Evolutionary conservation across 2,113 vertebrate genomes (phyloP).

Genomic region (Agapornis roseicollis): DNA sequence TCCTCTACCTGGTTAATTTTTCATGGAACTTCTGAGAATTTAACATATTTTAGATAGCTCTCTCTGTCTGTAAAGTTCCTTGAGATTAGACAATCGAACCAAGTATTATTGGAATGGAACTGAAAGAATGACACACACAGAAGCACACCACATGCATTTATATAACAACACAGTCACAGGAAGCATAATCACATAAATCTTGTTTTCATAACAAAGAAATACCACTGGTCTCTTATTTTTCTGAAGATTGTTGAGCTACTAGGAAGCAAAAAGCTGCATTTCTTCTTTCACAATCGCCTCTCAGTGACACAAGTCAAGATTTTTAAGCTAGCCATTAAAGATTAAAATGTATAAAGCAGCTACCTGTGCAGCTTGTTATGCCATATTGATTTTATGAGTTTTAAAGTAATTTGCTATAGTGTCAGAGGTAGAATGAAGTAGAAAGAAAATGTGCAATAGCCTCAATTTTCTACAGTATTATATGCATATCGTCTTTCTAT

Average conservation of each 20-base stretch:
- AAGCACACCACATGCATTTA: neutral
- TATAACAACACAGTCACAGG: neutral
- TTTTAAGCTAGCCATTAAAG: conserved; percentile 45
- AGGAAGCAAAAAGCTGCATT: conserved; percentile 12
- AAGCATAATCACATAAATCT: neutral
- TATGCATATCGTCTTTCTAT: neutral
- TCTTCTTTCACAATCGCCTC: conserved; percentile 47
- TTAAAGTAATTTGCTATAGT: neutral
- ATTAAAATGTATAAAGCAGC: conserved; percentile 16
- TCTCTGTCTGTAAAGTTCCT: neutral
- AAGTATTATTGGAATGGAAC: neutral
- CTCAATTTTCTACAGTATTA: neutral
- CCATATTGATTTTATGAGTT: neutral
- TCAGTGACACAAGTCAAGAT: conserved; percentile 29
- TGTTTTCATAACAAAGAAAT: conserved; percentile 6
- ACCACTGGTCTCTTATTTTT: neutral
- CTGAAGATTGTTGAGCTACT: neutral
- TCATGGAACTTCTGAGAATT: neutral
- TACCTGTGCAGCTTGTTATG: neutral
- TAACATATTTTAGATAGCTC: neutral
- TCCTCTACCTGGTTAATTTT: neutral
- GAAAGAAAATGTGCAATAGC: neutral
- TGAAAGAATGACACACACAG: neutral
- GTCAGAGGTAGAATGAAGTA: neutral
- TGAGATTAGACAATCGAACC: neutral